Evolutionary conservation across 2,888 invertebrate species (phyloP).

Genomic region (Drosophila putrida): DNA sequence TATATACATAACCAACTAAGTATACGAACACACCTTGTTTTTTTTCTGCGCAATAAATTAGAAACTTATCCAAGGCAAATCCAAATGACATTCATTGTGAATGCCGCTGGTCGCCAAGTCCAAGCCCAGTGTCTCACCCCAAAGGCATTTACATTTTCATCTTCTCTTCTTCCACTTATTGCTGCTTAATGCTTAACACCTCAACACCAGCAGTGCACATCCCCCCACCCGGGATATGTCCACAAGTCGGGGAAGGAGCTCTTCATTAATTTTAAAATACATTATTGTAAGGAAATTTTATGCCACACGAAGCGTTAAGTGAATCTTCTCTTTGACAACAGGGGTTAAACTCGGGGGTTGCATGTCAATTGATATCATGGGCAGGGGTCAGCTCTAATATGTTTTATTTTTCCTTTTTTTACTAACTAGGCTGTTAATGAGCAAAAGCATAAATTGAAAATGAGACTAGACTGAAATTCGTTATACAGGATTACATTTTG

Average conservation of each 20-base stretch:
- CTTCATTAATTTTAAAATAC: constrained; percentile 73
- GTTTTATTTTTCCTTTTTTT: constrained; percentile 38
- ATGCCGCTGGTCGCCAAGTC: constrained; percentile 19
- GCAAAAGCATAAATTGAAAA: constrained; percentile 43
- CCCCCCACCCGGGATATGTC: constrained; percentile 18
- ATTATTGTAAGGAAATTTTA: constrained; percentile 62
- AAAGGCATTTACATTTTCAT: constrained; percentile 19
- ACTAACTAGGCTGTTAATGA: constrained; percentile 57
- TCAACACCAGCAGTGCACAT: constrained; percentile 56
- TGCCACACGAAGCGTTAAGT: constrained; percentile 75
- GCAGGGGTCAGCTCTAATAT: constrained; percentile 22
- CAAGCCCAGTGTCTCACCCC: constrained; percentile 15
- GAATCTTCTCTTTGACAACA: constrained; percentile 36
- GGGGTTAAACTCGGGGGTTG: constrained; percentile 26
- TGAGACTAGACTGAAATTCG: constrained; percentile 10
- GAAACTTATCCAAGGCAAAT: constrained; percentile 73
- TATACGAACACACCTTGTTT: constrained; percentile 44
- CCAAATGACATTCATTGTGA: constrained; percentile 73
- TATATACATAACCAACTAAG: constrained; percentile 24
- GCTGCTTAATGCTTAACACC: constrained; percentile 61
- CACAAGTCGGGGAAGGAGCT: constrained; percentile 31
- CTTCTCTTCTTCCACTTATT: constrained; percentile 9
- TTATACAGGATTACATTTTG: neutral
- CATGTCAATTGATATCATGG: constrained; percentile 12
- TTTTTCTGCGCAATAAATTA: constrained; percentile 71